Base-by-base conservation (phyloP, 2,113 vertebrate species). In the Illadopsis cleaveri region DNA sequence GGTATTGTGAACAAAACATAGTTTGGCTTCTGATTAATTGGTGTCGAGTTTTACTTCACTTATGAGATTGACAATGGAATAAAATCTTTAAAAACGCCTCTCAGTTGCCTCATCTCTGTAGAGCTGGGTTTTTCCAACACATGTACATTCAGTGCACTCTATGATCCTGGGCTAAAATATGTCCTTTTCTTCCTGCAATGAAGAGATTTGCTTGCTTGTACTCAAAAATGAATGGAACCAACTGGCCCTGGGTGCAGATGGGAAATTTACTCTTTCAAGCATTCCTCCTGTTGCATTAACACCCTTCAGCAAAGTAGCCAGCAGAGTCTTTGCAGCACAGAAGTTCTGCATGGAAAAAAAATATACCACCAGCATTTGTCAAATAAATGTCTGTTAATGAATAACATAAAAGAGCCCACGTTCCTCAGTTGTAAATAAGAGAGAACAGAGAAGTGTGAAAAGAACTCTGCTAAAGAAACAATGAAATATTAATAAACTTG, bases 401-500 rank as follows among this genome's bases (percentile, higher is more conserved):
- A 68, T 82, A 90, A 93, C 85, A 90, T 80, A 47, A 96, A 94
- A 92, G 61, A 94, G 40, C 24, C 80, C 56, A 17, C 70, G 81
- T 91, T 94, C 83, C 70, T 94, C 61, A 66, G 95, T 37, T 79
- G 83, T 87, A 95, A 93, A 82, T 94, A 96, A 81, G 68, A 90
- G 62, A 91, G 57, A 93, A 93, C 40, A 84, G 45, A 93, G 58
- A 95, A 90, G 93, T 91, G 82, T 91, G 91, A 92, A 94, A 96
- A 92, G 57, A 89, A 78, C 30, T 93, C 53, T 60, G 80, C 69
- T 76, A 84, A 79, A 89, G 86, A 94, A 97, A 86, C 80, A 93
- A 96, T 94, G n/a, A 94, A 94, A 95, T 96, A 94, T 94, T 95
- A 89, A 96, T 96, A 76, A 91, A 91, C 54, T 65, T 94, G 68